Evolutionary conservation across 2,888 invertebrate species (phyloP).

Genomic region (Oxystoma pomonae): DNA sequence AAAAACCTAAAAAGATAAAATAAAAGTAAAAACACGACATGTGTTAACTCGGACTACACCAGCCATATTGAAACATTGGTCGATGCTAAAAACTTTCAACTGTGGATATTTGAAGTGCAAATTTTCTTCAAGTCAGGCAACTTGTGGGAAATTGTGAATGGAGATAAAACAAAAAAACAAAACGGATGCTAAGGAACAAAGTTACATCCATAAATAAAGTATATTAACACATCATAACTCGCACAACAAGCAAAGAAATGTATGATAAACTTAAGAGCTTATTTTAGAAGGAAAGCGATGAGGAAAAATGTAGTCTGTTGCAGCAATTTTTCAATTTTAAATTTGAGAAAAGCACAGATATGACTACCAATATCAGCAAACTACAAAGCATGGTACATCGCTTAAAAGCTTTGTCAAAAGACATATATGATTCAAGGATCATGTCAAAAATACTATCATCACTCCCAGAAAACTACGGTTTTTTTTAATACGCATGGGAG

Average conservation of each 20-base stretch:
- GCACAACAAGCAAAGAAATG: neutral
- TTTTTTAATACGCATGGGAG: constrained; percentile 20
- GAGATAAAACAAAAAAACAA: no score
- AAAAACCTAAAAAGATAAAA: no score
- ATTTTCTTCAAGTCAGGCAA: no score
- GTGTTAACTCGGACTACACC: no score
- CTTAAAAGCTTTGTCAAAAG: neutral
- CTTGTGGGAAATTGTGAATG: neutral
- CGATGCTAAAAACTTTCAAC: no score
- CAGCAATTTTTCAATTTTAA: neutral
- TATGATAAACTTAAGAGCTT: neutral
- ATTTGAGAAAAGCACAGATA: neutral
- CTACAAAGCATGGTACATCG: neutral
- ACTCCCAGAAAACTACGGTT: constrained; percentile 38
- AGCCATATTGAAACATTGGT: neutral
- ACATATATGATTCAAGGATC: constrained; percentile 5
- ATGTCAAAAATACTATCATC: constrained; percentile 24
- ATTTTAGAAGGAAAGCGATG: neutral
- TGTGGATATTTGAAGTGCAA: no score
- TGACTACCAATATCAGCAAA: neutral
- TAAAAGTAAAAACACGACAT: no score
- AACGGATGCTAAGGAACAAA: neutral
- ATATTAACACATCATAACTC: neutral
- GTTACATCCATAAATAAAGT: neutral
- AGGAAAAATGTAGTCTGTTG: neutral